phyloP scores from a whole-genome alignment of 2,888 invertebrate genomes.

The Cataglyphis cursor region DNA sequence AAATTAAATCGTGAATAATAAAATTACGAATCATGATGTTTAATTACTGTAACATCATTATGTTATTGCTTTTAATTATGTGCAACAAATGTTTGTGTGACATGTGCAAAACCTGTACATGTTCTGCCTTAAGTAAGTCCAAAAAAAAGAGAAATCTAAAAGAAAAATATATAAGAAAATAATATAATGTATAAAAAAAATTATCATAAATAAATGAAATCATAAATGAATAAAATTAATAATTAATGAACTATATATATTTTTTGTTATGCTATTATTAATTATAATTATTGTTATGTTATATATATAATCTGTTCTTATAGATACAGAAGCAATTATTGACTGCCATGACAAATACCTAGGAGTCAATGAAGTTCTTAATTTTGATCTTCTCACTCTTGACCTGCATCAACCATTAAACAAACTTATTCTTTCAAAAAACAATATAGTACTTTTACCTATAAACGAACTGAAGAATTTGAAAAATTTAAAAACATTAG shows the following conservation, averaged over 20 bases:
- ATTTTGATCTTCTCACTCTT: constrained; percentile 79
- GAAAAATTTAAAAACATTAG: constrained; percentile 87
- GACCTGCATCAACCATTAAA: constrained; percentile 86
- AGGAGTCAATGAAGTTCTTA: constrained; percentile 67
- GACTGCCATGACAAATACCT: constrained; percentile 74
- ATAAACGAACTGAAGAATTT: constrained; percentile 87
- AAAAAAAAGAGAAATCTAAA: background rate
- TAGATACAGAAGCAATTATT: constrained; percentile 60
- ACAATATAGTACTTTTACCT: constrained; percentile 87
- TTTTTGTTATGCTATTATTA: background rate
- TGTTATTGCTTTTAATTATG: constrained; percentile 59
- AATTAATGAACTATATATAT: too few species aligned
- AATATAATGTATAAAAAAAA: background rate
- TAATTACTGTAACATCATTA: constrained; percentile 50
- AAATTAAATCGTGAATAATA: constrained; percentile 12
- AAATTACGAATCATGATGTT: constrained; percentile 43
- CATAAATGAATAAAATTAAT: too few species aligned
- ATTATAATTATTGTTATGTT: constrained; percentile 3
- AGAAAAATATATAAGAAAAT: background rate
- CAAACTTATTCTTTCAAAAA: constrained; percentile 87
- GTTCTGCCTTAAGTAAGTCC: constrained; percentile 74
- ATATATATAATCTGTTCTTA: constrained; percentile 52
- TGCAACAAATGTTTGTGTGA: constrained; percentile 66
- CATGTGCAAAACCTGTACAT: constrained; percentile 78
- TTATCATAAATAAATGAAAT: background rate